Evolutionary conservation across 2,888 invertebrate species (phyloP).

Genomic region (Epirrita christyi): DNA sequence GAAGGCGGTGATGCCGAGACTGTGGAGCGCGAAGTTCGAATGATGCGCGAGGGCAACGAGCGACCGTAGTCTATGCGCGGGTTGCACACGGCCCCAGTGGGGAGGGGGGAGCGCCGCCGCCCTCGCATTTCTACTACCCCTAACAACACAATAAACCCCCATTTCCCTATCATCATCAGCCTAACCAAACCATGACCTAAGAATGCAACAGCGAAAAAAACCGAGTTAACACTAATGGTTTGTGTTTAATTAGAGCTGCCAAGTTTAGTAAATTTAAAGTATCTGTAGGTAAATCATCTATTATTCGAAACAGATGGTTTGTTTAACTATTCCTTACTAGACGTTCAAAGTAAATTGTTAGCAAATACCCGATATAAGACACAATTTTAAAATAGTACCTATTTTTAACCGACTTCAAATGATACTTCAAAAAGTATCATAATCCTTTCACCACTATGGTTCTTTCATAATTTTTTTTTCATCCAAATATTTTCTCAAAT

Average conservation of each 20-base stretch:
- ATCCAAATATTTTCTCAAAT: no score
- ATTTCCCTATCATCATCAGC: slow-evolving; percentile 26
- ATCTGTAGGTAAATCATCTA: slow-evolving; percentile 32
- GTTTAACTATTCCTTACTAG: not conserved
- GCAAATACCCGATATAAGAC: not conserved
- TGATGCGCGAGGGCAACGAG: slow-evolving; percentile 78
- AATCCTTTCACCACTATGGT: no score
- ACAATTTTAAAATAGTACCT: no score
- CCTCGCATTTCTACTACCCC: slow-evolving; percentile 55
- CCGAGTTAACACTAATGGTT: slow-evolving; percentile 29
- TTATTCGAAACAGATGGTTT: slow-evolving; percentile 14
- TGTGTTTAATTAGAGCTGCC: slow-evolving; percentile 36
- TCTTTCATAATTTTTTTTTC: no score
- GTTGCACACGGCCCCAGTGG: slow-evolving; percentile 85
- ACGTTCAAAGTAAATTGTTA: not conserved
- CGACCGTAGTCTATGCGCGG: slow-evolving; percentile 80
- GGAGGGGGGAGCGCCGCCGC: slow-evolving; percentile 61
- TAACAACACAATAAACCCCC: slow-evolving; percentile 37
- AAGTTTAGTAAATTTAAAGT: slow-evolving; percentile 38
- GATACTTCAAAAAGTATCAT: no score
- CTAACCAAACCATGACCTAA: slow-evolving; percentile 11
- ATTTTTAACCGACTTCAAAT: no score
- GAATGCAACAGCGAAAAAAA: not conserved
- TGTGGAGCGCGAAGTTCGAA: slow-evolving; percentile 83
- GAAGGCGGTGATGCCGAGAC: slow-evolving; percentile 79